phyloP scores from a whole-genome alignment of 2,797 vertebrate species.

The Lepus oiostolus region DNA sequence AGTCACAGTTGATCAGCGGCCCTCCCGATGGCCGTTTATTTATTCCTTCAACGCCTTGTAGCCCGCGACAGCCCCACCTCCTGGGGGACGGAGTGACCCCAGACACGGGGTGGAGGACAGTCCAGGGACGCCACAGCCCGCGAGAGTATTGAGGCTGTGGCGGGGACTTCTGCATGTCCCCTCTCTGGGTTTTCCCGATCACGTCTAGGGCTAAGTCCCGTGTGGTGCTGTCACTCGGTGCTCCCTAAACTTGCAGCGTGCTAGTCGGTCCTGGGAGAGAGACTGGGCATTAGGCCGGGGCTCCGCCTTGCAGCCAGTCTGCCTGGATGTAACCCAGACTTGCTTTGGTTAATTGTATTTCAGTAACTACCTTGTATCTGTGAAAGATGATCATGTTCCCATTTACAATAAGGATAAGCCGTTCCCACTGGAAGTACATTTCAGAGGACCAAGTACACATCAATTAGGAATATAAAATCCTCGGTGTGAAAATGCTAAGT shows the following conservation, averaged over 20 bases:
- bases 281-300: not conserved
- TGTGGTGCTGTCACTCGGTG: not conserved
- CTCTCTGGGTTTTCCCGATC: not conserved
- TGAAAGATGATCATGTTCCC: not conserved
- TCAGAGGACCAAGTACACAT: constrained; percentile 11
- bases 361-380: not conserved
- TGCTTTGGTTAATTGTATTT: constrained; percentile 10
- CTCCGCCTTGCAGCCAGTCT: not conserved
- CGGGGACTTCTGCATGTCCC: not conserved
- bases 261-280: not conserved
- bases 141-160: not conserved
- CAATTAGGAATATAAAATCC: not conserved
- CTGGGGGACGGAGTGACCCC: too few species aligned
- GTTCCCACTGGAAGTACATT: constrained; percentile 38
- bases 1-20: constrained; percentile 42
- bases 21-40: constrained; percentile 25
- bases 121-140: not conserved
- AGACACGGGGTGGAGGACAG: not conserved
- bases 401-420: not conserved
- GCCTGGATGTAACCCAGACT: not conserved
- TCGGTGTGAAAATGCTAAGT: not conserved
- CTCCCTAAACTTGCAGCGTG: not conserved
- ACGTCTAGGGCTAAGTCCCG: not conserved
- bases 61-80: not conserved
- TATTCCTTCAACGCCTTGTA: not conserved